Conservation (phyloP, 2,113 vertebrate genomes). For the Sterrhoptilus dennistouni region DNA sequence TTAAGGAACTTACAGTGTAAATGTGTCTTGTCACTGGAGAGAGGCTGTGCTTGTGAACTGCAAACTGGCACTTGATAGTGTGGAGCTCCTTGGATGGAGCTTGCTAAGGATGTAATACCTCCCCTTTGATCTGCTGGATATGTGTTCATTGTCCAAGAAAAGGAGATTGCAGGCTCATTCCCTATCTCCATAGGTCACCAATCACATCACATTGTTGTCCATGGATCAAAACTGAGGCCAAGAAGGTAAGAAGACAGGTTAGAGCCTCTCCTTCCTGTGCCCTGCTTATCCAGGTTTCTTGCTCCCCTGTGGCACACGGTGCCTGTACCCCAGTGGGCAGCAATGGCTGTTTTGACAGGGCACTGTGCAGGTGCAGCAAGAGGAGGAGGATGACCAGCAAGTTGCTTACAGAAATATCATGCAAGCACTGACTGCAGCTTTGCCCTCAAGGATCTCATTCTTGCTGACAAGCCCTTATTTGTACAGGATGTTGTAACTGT, state of each 20-base stretch:
- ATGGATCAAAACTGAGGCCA: background rate
- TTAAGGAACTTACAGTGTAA: background rate
- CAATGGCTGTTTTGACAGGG: background rate
- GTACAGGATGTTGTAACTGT: background rate
- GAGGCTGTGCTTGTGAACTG: background rate
- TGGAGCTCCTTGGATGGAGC: background rate
- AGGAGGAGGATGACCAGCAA: background rate
- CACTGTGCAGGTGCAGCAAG: fast-evolving
- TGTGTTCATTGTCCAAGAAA: background rate
- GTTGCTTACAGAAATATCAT: background rate
- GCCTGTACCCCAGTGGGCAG: background rate
- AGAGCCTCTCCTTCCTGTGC: background rate
- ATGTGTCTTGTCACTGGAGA: background rate
- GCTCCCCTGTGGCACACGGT: background rate
- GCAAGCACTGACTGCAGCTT: background rate
- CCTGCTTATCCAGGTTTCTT: background rate
- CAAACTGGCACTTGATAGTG: background rate
- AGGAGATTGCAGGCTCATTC: background rate
- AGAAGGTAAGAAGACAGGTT: background rate
- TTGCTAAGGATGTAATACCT: background rate
- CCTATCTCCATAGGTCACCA: background rate
- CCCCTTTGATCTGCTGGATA: background rate
- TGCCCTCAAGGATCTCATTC: background rate
- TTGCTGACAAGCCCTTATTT: background rate
- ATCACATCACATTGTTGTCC: background rate